Evolutionary conservation across 1,140 invertebrate species (phyloP).

Genomic region (Platorchestia sp.): DNA sequence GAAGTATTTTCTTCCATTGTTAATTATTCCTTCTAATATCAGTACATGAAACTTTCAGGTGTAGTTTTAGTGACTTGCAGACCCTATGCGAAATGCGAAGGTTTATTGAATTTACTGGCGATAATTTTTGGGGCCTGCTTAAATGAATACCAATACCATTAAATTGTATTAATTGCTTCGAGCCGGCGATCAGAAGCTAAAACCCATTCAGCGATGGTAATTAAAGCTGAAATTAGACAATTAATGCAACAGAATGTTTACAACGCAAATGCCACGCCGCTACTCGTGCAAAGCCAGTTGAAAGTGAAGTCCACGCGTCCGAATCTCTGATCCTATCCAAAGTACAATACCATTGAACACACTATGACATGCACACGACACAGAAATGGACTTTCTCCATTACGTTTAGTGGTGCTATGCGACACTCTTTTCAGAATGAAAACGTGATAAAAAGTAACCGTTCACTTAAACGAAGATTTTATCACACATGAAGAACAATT

Average conservation of each 20-base stretch:
- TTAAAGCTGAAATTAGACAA: background rate
- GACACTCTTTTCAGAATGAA: no score
- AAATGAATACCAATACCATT: background rate
- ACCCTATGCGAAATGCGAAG: background rate
- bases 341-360: no score
- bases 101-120: background rate
- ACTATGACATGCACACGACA: no score
- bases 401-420: no score
- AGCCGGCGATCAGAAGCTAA: background rate
- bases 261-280: background rate
- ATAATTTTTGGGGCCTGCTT: background rate
- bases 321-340: no score
- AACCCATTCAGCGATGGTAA: background rate
- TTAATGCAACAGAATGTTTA: background rate
- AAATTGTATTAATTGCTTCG: background rate
- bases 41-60: background rate
- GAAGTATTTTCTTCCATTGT: background rate
- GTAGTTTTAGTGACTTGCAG: background rate
- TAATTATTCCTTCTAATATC: background rate
- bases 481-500: no score
- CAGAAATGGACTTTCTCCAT: no score
- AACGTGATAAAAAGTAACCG: no score
- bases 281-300: background rate
- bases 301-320: no score
- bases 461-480: no score